Conservation (phyloP, 2,113 vertebrate species). For the Martes martes region DNA sequence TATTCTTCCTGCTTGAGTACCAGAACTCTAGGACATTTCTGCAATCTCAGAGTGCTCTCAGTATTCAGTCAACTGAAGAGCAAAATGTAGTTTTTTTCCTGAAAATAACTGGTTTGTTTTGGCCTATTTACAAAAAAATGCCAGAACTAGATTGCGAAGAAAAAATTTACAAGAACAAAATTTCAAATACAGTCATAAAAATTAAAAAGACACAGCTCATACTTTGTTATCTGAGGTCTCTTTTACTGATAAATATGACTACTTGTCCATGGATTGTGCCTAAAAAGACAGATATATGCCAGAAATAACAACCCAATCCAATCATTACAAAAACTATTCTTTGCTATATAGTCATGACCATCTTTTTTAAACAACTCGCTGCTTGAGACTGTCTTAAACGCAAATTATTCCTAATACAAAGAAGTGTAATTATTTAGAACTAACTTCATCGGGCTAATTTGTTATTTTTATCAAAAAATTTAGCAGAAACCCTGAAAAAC, state of each 20-base stretch:
- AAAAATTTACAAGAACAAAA: background rate
- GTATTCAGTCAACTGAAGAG: background rate
- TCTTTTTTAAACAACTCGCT: background rate
- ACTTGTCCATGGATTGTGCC: background rate
- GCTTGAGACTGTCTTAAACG: background rate
- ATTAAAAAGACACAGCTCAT: background rate
- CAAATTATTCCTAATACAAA: background rate
- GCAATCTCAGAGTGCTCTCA: background rate
- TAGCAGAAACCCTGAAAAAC: background rate
- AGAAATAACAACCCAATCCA: background rate
- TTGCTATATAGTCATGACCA: background rate
- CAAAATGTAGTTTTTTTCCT: background rate
- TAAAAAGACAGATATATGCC: background rate
- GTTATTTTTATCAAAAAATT: background rate
- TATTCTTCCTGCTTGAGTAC: background rate
- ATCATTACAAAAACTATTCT: background rate
- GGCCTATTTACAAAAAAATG: background rate
- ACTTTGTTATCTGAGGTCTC: background rate
- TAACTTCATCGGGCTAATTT: background rate
- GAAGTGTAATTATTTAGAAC: background rate
- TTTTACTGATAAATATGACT: background rate
- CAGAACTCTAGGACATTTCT: background rate
- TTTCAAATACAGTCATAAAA: conserved; percentile 18
- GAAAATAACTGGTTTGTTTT: background rate
- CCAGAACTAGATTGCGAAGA: background rate